Conservation (phyloP, 2,113 vertebrate species). For the Ascaphus truei region DNA sequence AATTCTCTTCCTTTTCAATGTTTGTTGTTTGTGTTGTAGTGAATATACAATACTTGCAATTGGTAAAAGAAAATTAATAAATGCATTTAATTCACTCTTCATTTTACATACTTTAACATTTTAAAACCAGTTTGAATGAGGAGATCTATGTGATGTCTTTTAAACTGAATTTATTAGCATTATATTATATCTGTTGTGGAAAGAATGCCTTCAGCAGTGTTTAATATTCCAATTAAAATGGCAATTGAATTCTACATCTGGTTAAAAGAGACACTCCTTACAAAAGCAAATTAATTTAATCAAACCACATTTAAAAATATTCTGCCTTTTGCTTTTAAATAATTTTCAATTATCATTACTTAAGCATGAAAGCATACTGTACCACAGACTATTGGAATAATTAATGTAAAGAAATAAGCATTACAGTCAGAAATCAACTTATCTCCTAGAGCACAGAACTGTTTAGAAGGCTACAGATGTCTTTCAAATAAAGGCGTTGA, state of each 20-base stretch:
- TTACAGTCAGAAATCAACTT: no score
- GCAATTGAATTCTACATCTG: neutral
- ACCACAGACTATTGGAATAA: no score
- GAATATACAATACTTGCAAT: neutral
- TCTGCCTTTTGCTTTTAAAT: no score
- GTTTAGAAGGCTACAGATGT: no score
- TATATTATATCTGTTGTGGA: neutral
- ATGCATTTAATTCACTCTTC: neutral
- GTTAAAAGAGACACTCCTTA: neutral
- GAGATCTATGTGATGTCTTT: neutral
- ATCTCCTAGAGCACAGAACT: no score
- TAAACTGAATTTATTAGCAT: neutral
- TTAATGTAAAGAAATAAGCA: no score
- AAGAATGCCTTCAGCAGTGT: neutral
- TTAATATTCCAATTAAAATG: neutral
- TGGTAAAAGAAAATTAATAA: no score
- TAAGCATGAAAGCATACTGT: no score
- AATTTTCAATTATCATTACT: no score
- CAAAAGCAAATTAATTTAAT: neutral
- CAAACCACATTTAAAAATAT: neutral
- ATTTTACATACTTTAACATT: neutral
- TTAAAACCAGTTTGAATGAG: neutral
- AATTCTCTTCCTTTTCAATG: no score
- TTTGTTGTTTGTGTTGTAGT: no score
- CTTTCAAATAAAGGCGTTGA: no score